Conservation (phyloP, 2,113 vertebrate species). For the Sitta europaea region DNA sequence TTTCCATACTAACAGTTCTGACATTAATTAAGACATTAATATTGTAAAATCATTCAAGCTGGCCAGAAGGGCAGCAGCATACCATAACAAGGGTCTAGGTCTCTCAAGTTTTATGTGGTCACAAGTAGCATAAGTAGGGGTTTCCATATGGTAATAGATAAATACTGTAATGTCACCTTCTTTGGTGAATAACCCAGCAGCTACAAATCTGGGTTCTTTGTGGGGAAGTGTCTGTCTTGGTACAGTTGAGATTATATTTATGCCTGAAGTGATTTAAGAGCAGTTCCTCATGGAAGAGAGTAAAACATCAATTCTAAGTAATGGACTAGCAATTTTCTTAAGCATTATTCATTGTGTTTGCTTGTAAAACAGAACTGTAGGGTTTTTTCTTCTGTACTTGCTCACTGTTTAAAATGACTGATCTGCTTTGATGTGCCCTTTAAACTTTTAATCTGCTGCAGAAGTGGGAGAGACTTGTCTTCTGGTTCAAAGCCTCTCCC, state of each 20-base stretch:
- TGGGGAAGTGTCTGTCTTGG: not conserved
- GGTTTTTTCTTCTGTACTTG: not conserved
- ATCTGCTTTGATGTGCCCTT: not conserved
- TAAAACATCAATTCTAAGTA: not conserved
- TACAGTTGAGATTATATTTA: not conserved
- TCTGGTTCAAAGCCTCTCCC: not conserved
- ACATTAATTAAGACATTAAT: not conserved
- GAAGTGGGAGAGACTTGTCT: not conserved
- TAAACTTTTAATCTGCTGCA: not conserved
- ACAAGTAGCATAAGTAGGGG: not conserved
- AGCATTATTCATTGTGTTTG: not conserved
- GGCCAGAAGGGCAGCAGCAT: not conserved
- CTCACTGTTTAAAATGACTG: not conserved
- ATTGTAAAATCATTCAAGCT: not conserved
- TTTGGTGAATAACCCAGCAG: not conserved
- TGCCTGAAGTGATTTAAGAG: not conserved
- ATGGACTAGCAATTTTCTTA: not conserved
- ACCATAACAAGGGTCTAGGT: not conserved
- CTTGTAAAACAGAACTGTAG: not conserved
- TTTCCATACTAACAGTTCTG: not conserved
- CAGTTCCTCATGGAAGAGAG: not conserved
- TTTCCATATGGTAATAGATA: not conserved
- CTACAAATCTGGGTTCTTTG: not conserved
- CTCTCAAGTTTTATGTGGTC: not conserved
- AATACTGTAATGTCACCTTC: not conserved